Percentiles rank a stretch among this genome's conserved stretches.
Evolutionary conservation across 1,140 invertebrate genomes (phyloP).

Genomic region (Neuroterus valhalla): DNA sequence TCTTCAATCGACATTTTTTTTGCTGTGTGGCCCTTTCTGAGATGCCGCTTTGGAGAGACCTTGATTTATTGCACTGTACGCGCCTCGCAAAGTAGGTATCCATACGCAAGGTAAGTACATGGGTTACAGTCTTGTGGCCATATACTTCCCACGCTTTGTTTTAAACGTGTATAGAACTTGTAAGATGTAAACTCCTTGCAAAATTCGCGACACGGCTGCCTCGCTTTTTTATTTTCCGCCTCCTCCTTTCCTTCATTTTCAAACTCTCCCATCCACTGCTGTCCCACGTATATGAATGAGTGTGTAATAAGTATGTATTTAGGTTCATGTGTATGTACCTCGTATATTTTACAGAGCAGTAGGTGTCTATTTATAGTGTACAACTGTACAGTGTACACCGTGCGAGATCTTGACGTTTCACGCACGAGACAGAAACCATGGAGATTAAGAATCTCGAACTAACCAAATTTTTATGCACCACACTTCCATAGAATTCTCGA

Average conservation of each 20-base stretch:
- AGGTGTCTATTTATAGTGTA: background rate
- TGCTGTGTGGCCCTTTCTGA: too few relatives aligned
- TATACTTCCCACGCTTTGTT: too few relatives aligned
- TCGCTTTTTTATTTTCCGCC: background rate
- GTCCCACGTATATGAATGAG: background rate
- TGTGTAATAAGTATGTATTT: background rate
- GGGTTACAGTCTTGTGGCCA: too few relatives aligned
- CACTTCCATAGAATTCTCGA: too few relatives aligned
- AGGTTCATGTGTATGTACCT: background rate
- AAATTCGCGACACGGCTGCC: background rate
- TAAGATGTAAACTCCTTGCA: background rate
- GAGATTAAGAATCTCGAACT: too few relatives aligned
- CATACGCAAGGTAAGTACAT: too few relatives aligned
- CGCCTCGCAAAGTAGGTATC: too few relatives aligned
- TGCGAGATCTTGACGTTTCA: background rate
- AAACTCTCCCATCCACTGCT: background rate
- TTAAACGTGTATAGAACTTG: too few relatives aligned
- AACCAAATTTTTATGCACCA: too few relatives aligned
- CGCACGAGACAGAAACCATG: background rate
- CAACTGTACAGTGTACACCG: background rate
- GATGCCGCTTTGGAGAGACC: too few relatives aligned
- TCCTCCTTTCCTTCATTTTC: background rate
- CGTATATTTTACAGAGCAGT: background rate
- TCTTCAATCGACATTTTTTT: too few relatives aligned
- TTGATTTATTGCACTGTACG: too few relatives aligned